A percentile compares a stretch with the other conserved stretches of the same genome.
phyloP scores from a whole-genome alignment of 2,113 vertebrate genomes.

The Progne subis region DNA sequence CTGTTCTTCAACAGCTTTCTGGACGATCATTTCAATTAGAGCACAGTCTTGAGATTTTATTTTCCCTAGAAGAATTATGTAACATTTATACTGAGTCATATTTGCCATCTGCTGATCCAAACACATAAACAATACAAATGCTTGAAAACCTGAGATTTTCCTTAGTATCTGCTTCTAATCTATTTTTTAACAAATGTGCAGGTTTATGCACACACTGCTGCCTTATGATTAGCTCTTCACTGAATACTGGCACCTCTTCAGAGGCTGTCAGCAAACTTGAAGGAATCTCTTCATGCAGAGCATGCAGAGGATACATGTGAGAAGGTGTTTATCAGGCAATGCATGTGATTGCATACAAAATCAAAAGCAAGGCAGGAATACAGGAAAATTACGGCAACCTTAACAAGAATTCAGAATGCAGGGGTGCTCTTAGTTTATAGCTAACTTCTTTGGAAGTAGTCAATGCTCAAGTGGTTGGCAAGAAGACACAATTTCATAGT shows the following conservation, averaged over 20 bases:
- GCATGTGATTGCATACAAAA: background rate
- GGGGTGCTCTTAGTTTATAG: background rate
- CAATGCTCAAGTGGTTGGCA: background rate
- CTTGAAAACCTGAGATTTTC: conserved; percentile 13
- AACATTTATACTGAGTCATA: conserved; percentile 58
- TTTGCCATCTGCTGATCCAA: conserved; percentile 62
- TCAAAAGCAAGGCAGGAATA: background rate
- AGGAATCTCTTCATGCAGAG: background rate
- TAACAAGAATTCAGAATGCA: background rate
- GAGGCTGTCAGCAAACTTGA: background rate
- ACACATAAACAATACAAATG: conserved; percentile 50
- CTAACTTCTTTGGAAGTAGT: background rate
- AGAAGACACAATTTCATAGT: background rate
- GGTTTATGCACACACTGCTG: background rate
- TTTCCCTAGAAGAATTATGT: conserved; percentile 54
- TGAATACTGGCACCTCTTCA: background rate
- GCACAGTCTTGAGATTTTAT: conserved; percentile 42
- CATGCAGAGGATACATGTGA: background rate
- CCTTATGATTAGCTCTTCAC: background rate
- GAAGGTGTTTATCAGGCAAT: background rate
- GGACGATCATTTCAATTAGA: conserved; percentile 46
- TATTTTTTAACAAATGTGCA: background rate
- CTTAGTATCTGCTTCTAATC: background rate
- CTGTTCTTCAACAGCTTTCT: conserved; percentile 14
- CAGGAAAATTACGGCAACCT: background rate